Conservation (phyloP, 2,797 vertebrate genomes). For the Synaphobranchus kaupii region DNA sequence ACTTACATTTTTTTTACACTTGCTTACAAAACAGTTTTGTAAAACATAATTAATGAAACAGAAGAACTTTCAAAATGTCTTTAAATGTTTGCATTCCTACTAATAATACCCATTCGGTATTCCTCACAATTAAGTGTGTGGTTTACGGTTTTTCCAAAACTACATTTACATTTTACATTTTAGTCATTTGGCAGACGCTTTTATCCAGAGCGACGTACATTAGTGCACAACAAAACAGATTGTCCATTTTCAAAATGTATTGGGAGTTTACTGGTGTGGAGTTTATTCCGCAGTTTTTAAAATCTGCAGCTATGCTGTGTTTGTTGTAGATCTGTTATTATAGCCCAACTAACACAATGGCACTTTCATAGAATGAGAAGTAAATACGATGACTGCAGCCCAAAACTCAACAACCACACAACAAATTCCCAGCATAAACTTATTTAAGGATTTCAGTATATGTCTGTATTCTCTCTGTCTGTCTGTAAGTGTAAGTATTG, state of each 20-base stretch:
- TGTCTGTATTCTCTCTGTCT: not conserved
- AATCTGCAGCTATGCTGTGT: conserved; percentile 13
- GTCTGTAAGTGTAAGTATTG: too few relatives aligned
- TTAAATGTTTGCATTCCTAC: conserved; percentile 47
- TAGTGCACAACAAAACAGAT: conserved; percentile 9
- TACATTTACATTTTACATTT: too few relatives aligned
- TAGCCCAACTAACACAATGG: conserved; percentile 26
- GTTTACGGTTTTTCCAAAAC: conserved; percentile 41
- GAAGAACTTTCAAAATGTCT: conserved; percentile 16
- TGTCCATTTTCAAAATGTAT: conserved; percentile 25
- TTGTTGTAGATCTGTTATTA: conserved; percentile 29
- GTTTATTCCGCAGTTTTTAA: conserved; percentile 31
- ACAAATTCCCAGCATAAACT: conserved; percentile 50
- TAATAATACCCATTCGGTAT: conserved; percentile 63
- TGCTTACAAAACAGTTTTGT: conserved; percentile 44
- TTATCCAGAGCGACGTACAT: too few relatives aligned
- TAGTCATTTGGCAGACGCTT: too few relatives aligned
- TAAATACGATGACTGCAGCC: not conserved
- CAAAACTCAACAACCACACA: conserved; percentile 51
- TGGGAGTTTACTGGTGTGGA: not conserved
- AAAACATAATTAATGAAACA: conserved; percentile 22
- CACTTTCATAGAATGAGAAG: conserved; percentile 28
- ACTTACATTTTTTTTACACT: conserved; percentile 49
- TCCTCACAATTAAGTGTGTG: conserved; percentile 61
- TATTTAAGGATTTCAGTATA: conserved; percentile 30